Percentiles rank a stretch among this genome's conserved stretches.
Conservation (phyloP, 2,888 invertebrate genomes). For the Melanophora roralis region DNA sequence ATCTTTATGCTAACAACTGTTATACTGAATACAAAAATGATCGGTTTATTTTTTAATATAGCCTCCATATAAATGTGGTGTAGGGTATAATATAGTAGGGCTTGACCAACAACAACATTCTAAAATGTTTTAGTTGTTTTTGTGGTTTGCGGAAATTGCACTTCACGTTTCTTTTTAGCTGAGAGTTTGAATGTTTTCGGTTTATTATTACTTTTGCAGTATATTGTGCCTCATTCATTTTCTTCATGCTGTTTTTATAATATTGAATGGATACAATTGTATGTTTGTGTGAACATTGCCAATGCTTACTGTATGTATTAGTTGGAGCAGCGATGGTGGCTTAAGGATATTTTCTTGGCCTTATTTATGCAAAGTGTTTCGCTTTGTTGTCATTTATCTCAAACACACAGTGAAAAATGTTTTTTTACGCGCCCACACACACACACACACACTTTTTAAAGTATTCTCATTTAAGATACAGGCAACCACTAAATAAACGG, state of each 20-base stretch:
- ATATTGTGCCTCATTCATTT: slow-evolving; percentile 34
- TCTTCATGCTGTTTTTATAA: slow-evolving; percentile 44
- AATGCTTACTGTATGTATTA: neutral
- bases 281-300: slow-evolving; percentile 2
- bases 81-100: too few relatives aligned
- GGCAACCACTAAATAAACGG: slow-evolving; percentile 31
- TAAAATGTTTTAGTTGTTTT: slow-evolving; percentile 49
- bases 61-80: too few relatives aligned
- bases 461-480: slow-evolving; percentile 5
- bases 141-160: slow-evolving; percentile 55
- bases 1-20: too few relatives aligned
- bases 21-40: too few relatives aligned
- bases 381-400: slow-evolving; percentile 50
- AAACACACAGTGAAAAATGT: neutral
- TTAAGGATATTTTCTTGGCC: slow-evolving; percentile 63
- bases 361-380: slow-evolving; percentile 66
- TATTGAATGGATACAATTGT: slow-evolving; percentile 12
- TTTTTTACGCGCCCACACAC: neutral
- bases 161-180: slow-evolving; percentile 37
- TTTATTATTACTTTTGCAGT: neutral
- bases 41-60: too few relatives aligned
- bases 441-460: neutral
- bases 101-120: too few relatives aligned
- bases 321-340: slow-evolving; percentile 21
- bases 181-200: slow-evolving; percentile 2